A percentile compares a stretch with the other conserved stretches of the same genome.
phyloP scores from a whole-genome alignment of 2,797 vertebrate species.

The Coreius guichenoti region DNA sequence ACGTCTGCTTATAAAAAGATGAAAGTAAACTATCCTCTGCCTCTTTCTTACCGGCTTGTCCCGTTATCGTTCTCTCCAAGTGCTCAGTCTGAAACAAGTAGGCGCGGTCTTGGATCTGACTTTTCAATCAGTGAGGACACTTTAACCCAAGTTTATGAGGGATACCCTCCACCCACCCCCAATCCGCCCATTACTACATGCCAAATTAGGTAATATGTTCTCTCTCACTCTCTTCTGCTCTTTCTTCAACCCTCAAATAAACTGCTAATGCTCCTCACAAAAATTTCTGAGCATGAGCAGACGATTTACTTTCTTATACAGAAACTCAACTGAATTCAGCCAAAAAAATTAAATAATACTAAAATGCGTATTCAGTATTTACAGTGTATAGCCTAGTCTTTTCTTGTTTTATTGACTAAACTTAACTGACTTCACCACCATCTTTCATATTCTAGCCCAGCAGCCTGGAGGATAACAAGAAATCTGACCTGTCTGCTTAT shows the following conservation, averaged over 20 bases:
- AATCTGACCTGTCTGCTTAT: background rate
- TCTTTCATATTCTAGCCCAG: background rate
- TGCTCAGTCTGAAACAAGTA: conserved; percentile 15
- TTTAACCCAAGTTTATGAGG: conserved; percentile 8
- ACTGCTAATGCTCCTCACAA: background rate
- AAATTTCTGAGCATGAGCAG: background rate
- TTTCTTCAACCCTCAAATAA: background rate
- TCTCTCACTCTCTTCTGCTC: background rate
- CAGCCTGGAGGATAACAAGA: background rate
- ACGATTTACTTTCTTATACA: background rate
- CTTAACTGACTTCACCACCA: background rate
- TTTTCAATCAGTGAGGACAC: conserved; percentile 30
- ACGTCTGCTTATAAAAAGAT: background rate
- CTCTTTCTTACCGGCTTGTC: conserved; percentile 37
- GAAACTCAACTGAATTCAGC: background rate
- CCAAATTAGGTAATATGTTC: conserved; percentile 34
- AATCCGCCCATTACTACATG: conserved; percentile 40
- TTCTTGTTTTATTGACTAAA: background rate
- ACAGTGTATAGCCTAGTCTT: background rate
- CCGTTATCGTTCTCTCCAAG: conserved; percentile 29
- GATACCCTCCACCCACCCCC: conserved; percentile 26
- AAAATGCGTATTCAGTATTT: background rate
- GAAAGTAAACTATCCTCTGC: background rate
- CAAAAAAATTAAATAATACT: no score
- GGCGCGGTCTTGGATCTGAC: conserved; percentile 10